Evolutionary conservation across 1,140 invertebrate genomes (phyloP).

Genomic region (Rhizoglyphus robini): DNA sequence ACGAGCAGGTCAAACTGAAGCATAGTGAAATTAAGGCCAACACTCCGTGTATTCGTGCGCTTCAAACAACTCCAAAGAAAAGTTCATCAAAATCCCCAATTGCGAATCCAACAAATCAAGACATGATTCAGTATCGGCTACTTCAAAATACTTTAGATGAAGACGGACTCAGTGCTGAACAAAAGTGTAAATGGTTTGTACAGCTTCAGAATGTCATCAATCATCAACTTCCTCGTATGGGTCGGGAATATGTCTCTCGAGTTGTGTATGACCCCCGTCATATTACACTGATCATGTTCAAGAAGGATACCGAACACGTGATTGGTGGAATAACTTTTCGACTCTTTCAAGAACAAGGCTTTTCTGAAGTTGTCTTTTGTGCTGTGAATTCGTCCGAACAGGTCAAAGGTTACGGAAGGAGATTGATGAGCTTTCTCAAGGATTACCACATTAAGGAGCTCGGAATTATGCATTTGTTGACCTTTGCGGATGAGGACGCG

Average conservation of each 20-base stretch:
- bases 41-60: not conserved
- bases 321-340: constrained; percentile 98
- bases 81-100: too few relatives aligned
- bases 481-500: constrained; percentile 93
- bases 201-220: constrained; percentile 90
- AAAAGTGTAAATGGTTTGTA: constrained; percentile 52
- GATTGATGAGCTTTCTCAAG: constrained; percentile 97
- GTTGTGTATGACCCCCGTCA: constrained; percentile 97
- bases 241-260: constrained; percentile 92
- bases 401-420: constrained; percentile 89
- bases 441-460: constrained; percentile 89
- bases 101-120: not conserved
- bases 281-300: constrained; percentile 66
- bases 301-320: constrained; percentile 69
- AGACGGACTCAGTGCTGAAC: not conserved
- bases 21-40: not conserved
- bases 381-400: constrained; percentile 92
- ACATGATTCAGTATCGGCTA: not conserved
- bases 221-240: constrained; percentile 90
- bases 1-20: not conserved
- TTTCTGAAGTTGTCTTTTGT: constrained; percentile 98
- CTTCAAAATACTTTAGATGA: not conserved
- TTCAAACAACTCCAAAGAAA: not conserved
- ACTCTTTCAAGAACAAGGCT: constrained; percentile 82
- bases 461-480: constrained; percentile 85